Evolutionary conservation across 1,140 invertebrate genomes (phyloP).

Genomic region (Zaprionus taronus): DNA sequence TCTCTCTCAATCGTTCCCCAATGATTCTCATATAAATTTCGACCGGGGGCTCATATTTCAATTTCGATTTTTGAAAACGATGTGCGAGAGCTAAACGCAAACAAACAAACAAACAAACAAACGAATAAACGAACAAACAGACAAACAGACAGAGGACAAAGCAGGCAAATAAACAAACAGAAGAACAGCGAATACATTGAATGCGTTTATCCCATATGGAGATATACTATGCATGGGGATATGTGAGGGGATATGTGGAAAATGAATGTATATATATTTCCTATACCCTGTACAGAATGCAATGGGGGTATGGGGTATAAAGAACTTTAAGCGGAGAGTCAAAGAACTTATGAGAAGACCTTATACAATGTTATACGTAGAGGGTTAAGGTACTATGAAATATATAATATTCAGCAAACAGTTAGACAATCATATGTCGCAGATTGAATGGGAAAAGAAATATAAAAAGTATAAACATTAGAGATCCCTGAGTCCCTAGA

Average conservation of each 20-base stretch:
- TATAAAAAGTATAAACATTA: too few species aligned
- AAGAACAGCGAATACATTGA: conserved; percentile 45
- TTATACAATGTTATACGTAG: too few species aligned
- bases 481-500: too few species aligned
- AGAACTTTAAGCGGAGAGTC: background rate
- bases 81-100: conserved; percentile 71
- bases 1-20: background rate
- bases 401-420: too few species aligned
- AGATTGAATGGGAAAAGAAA: too few species aligned
- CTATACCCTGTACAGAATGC: conserved; percentile 17
- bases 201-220: conserved; percentile 51
- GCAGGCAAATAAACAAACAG: conserved; percentile 71
- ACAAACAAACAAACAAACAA: conserved; percentile 53
- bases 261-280: conserved; percentile 18
- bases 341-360: too few species aligned
- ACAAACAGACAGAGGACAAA: conserved; percentile 39
- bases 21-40: conserved; percentile 38
- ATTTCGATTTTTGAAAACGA: conserved; percentile 82
- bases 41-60: conserved; percentile 72
- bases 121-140: conserved; percentile 10
- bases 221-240: conserved; percentile 26
- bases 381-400: too few species aligned
- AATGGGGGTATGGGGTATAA: conserved; percentile 3
- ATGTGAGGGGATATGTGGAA: conserved; percentile 29
- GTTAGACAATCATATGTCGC: too few species aligned